These are phyloP conservation scores for Macrosteles quadrilineatus DNA, from an alignment of 1,140 invertebrate species.

Conservation along the genomic window DNA sequence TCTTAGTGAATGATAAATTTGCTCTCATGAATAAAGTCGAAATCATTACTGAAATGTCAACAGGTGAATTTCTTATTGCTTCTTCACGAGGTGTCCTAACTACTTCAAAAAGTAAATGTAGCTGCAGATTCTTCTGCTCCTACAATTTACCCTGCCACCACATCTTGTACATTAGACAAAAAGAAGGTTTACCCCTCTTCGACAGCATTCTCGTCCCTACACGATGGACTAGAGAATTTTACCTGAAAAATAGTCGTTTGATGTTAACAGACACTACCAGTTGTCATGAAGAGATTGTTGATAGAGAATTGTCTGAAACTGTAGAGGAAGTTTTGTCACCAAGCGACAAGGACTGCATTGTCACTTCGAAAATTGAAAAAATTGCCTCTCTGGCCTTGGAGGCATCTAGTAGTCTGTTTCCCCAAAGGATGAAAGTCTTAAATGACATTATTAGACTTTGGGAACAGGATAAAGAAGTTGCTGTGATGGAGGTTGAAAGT, in stretches of 20 bases:
- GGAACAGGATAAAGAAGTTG: slow-evolving; percentile 14
- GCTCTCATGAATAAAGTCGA: neutral
- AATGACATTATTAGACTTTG: slow-evolving; percentile 3
- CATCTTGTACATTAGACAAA: neutral
- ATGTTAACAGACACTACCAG: neutral
- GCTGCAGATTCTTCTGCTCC: neutral
- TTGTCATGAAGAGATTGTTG: too few relatives aligned
- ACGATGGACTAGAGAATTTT: slow-evolving; percentile 6
- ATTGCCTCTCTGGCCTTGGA: neutral
- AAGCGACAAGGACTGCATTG: slow-evolving; percentile 3
- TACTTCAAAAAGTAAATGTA: slow-evolving; percentile 2
- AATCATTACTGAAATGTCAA: neutral
- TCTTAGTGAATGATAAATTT: neutral
- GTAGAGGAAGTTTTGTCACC: neutral
- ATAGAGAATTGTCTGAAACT: neutral
- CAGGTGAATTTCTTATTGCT: neutral
- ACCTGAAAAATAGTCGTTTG: slow-evolving; percentile 12
- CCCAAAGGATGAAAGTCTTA: slow-evolving; percentile 9
- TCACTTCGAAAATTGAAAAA: neutral
- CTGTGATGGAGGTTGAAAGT: slow-evolving; percentile 13
- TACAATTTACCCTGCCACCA: slow-evolving; percentile 9
- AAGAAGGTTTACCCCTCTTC: neutral
- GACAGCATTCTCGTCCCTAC: neutral
- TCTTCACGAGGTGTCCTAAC: slow-evolving; percentile 3
- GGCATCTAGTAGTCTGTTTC: neutral